phyloP scores from a whole-genome alignment of 1,140 invertebrate genomes.

The Lysiphlebus fabarum region DNA sequence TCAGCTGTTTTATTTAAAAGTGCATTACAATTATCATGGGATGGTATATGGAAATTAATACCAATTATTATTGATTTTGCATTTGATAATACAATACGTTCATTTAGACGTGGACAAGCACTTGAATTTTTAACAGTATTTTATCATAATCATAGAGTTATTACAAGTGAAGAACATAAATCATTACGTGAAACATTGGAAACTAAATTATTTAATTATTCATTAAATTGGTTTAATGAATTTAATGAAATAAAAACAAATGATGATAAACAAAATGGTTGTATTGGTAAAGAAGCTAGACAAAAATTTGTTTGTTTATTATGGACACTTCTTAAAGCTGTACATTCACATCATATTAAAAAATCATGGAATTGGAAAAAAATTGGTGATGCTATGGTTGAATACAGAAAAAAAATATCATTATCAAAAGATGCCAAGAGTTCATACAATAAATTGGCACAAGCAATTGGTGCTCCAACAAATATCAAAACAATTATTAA shows the following conservation, averaged over 20 bases:
- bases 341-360: slow-evolving; percentile 43
- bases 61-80: slow-evolving; percentile 58
- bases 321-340: slow-evolving; percentile 43
- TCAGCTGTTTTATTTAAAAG: slow-evolving; percentile 65
- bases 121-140: slow-evolving; percentile 62
- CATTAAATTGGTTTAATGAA: slow-evolving; percentile 40
- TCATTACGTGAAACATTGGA: slow-evolving; percentile 41
- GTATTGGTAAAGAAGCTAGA: slow-evolving; percentile 37
- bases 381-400: slow-evolving; percentile 40
- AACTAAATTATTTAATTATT: slow-evolving; percentile 40
- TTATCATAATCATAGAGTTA: slow-evolving; percentile 57
- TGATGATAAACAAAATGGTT: slow-evolving; percentile 30
- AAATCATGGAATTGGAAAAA: slow-evolving; percentile 51
- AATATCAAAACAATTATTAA: slow-evolving; percentile 39
- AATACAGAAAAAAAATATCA: slow-evolving; percentile 39
- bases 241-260: slow-evolving; percentile 33
- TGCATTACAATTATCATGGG: slow-evolving; percentile 62
- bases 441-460: slow-evolving; percentile 52
- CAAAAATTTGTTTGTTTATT: slow-evolving; percentile 54
- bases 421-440: slow-evolving; percentile 51
- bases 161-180: slow-evolving; percentile 35
- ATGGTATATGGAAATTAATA: slow-evolving; percentile 59
- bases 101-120: slow-evolving; percentile 64
- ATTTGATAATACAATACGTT: slow-evolving; percentile 61
- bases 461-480: slow-evolving; percentile 38